These are phyloP conservation scores for Machimus rusticus DNA, from an alignment of 2,888 invertebrate species.

Conservation along the genomic window DNA sequence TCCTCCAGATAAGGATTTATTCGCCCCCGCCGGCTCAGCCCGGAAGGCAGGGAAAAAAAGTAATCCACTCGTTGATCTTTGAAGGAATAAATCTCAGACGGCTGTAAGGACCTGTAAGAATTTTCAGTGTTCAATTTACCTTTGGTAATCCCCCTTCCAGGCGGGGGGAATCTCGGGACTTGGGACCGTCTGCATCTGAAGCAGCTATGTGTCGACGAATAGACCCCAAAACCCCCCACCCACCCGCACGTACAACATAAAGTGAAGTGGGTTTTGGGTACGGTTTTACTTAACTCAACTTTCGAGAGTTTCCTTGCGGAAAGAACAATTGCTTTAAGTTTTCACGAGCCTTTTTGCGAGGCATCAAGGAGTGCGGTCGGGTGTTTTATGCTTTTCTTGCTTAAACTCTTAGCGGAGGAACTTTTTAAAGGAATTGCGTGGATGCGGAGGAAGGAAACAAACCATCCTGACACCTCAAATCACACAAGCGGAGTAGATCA, in stretches of 20 bases:
- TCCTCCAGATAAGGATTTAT: background rate
- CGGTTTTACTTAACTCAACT: conserved; percentile 8
- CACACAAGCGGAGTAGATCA: background rate
- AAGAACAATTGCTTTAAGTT: background rate
- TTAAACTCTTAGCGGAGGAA: background rate
- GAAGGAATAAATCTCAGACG: conserved; percentile 13
- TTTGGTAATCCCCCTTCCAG: background rate
- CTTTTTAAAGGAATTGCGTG: background rate
- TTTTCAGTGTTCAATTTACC: conserved; percentile 16
- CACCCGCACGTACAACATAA: background rate
- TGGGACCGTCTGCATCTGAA: background rate
- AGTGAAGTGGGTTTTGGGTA: background rate
- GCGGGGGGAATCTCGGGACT: background rate
- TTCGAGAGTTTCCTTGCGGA: conserved; percentile 2
- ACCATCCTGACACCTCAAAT: background rate
- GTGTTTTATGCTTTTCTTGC: background rate
- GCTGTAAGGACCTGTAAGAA: conserved; percentile 19
- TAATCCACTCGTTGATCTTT: background rate
- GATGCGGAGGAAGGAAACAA: background rate
- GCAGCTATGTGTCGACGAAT: background rate
- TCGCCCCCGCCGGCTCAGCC: background rate
- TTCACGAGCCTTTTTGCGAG: background rate
- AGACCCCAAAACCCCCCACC: background rate
- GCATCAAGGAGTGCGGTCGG: background rate
- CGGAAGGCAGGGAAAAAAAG: background rate